phyloP scores from a whole-genome alignment of 2,113 vertebrate genomes.

The Elephas maximus region DNA sequence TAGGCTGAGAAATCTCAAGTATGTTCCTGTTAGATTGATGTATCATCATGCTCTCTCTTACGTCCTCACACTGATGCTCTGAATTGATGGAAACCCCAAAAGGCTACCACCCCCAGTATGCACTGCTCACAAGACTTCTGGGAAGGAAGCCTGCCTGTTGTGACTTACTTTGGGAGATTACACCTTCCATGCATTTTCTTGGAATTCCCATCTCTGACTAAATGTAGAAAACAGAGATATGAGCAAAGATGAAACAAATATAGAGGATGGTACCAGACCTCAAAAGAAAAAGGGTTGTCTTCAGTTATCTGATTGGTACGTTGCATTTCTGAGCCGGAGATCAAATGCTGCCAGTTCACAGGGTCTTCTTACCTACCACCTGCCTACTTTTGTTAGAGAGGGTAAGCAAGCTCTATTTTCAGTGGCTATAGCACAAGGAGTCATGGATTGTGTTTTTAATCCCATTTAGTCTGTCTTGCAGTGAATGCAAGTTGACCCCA shows the following conservation, averaged over 20 bases:
- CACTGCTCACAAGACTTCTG: not conserved
- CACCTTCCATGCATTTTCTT: not conserved
- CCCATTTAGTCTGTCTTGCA: not conserved
- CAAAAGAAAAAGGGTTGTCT: not conserved
- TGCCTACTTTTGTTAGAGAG: rapidly evolving
- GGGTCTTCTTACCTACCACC: not conserved
- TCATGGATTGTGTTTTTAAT: constrained; percentile 6
- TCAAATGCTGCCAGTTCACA: rapidly evolving
- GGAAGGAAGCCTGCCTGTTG: not conserved
- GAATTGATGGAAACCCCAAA: not conserved
- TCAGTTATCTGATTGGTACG: not conserved
- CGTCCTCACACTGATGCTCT: not conserved
- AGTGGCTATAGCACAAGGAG: not conserved
- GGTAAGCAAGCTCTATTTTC: not conserved
- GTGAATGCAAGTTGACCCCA: constrained; percentile 5
- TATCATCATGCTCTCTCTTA: not conserved
- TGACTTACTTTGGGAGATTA: not conserved
- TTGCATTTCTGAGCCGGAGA: not conserved
- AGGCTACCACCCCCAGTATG: not conserved
- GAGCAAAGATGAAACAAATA: too few relatives aligned
- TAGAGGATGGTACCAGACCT: not conserved
- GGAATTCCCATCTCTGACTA: not conserved
- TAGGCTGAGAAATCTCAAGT: not conserved
- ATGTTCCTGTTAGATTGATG: not conserved
- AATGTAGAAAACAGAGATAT: not conserved